Percentiles rank a stretch among this genome's conserved stretches.
Conservation (phyloP, 2,113 vertebrate species). For the Peucedramus taeniatus region DNA sequence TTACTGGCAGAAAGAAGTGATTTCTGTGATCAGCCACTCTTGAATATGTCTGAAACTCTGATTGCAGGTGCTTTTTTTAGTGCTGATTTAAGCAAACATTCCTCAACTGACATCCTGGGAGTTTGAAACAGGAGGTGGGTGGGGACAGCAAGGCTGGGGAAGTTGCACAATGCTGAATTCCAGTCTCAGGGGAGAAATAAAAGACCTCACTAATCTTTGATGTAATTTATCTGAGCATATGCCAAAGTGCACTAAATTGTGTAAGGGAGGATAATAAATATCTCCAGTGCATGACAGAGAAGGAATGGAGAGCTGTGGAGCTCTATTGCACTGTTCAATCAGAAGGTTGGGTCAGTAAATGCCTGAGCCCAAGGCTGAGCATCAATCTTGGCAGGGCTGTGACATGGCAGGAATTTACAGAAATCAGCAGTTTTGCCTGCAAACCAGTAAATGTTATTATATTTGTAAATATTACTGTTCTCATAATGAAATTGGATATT, state of each 20-base stretch:
- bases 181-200: slow-evolving; percentile 4
- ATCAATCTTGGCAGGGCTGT: slow-evolving; percentile 1
- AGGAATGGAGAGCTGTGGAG: neutral
- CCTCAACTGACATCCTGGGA: neutral
- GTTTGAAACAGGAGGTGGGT: neutral
- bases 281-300: neutral
- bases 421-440: neutral
- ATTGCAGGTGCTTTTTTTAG: neutral
- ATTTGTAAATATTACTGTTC: neutral
- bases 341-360: slow-evolving; percentile 31
- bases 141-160: neutral
- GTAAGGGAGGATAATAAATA: slow-evolving; percentile 53
- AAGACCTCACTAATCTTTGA: slow-evolving; percentile 8
- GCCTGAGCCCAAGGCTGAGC: slow-evolving; percentile 5
- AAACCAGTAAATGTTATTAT: neutral
- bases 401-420: neutral
- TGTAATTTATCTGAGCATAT: slow-evolving; percentile 41
- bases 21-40: neutral
- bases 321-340: slow-evolving; percentile 23
- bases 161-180: slow-evolving; percentile 7
- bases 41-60: neutral
- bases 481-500: neutral
- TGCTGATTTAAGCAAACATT: neutral
- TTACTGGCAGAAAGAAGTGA: neutral
- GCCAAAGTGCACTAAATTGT: slow-evolving; percentile 35